phyloP scores from a whole-genome alignment of 30 jellyfish, hydroid and myxozoan species.

The Clytia hemisphaerica region DNA sequence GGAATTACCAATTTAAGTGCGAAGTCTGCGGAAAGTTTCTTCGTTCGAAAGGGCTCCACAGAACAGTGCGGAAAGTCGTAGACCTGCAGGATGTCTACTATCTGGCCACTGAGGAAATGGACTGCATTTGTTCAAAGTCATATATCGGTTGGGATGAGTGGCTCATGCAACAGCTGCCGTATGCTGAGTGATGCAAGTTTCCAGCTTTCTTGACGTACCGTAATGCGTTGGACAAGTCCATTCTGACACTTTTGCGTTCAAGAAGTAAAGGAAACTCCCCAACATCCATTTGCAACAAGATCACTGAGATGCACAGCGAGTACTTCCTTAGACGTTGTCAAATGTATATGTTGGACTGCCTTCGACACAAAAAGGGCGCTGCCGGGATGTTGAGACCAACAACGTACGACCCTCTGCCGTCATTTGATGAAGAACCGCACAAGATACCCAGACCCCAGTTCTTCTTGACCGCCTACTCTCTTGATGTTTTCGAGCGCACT shows the following conservation, averaged over 20 bases:
- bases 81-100: too few species aligned
- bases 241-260: slow-evolving; percentile 21
- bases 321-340: slow-evolving; percentile 1
- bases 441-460: slow-evolving; percentile 21
- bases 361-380: background rate
- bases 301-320: slow-evolving; percentile 31
- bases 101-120: too few species aligned
- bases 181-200: background rate
- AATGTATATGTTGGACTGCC: slow-evolving; percentile 25
- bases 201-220: slow-evolving; percentile 41
- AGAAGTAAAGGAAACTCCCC: slow-evolving; percentile 31
- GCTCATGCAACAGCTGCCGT: slow-evolving; percentile 15
- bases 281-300: slow-evolving; percentile 4
- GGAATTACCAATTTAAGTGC: slow-evolving; percentile 2
- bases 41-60: slow-evolving; percentile 32
- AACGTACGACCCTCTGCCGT: too few species aligned
- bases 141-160: slow-evolving; percentile 18
- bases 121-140: slow-evolving; percentile 11
- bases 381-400: background rate
- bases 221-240: slow-evolving; percentile 28
- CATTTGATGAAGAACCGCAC: background rate
- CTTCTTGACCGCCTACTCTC: slow-evolving; percentile 24
- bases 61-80: slow-evolving; percentile 15
- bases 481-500: slow-evolving; percentile 33
- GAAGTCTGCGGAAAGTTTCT: too few species aligned